A percentile compares a stretch with the other conserved stretches of the same genome.
phyloP scores from a whole-genome alignment of 2,113 vertebrate species.

The Heliornis fulica region DNA sequence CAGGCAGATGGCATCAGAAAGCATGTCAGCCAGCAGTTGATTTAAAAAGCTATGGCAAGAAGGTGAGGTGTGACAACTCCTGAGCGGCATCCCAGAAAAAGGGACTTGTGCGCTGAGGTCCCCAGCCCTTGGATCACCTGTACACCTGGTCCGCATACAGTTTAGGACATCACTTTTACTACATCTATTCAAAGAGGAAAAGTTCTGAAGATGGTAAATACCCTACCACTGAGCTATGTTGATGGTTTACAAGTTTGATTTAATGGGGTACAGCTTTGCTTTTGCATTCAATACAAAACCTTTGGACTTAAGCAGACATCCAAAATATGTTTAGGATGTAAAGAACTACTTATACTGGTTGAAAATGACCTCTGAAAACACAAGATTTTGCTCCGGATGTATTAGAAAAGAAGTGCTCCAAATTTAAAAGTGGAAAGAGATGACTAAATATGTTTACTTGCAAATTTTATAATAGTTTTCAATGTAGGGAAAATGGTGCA shows the following conservation, averaged over 20 bases:
- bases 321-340: background rate
- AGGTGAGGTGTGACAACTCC: fast-evolving
- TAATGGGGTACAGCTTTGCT: background rate
- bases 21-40: no score
- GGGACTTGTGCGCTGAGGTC: fast-evolving
- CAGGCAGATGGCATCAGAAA: background rate
- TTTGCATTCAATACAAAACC: background rate
- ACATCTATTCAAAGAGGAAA: background rate
- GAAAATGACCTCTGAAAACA: background rate
- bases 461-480: background rate
- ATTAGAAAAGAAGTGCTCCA: background rate
- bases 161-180: background rate
- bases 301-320: background rate
- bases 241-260: background rate
- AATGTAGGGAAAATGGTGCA: background rate
- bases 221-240: background rate
- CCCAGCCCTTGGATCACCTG: background rate
- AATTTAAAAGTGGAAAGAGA: background rate
- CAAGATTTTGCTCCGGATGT: background rate
- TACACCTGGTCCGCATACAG: background rate
- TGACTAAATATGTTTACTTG: background rate
- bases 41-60: background rate
- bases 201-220: background rate
- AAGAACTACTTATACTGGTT: background rate
- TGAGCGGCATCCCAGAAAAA: background rate